Conservation (phyloP, 1,140 invertebrate genomes). For the Sycophila sp. region DNA sequence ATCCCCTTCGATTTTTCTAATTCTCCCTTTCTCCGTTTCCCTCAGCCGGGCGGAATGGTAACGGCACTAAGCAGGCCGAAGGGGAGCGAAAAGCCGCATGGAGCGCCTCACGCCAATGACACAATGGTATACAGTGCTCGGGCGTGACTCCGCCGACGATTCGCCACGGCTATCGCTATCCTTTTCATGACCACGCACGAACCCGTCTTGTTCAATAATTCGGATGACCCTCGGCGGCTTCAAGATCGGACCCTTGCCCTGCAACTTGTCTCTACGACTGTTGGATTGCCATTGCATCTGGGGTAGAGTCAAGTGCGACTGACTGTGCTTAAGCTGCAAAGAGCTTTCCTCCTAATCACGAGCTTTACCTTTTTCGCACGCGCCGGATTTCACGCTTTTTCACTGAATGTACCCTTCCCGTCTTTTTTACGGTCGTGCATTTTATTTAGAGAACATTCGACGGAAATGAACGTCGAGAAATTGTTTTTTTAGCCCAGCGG, state of each 20-base stretch:
- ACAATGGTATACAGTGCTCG: conserved; percentile 61
- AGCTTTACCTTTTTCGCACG: conserved; percentile 4
- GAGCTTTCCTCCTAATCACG: conserved; percentile 1
- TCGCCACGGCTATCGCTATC: conserved; percentile 51
- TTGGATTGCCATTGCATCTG: not conserved
- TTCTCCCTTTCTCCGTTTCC: conserved; percentile 21
- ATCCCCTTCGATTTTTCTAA: conserved; percentile 29
- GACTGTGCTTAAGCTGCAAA: conserved; percentile 7
- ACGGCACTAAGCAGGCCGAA: not conserved
- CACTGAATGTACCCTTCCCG: no score
- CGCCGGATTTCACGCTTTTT: not conserved
- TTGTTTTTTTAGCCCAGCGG: no score
- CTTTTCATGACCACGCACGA: conserved; percentile 7
- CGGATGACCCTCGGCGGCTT: conserved; percentile 15
- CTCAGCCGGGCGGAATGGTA: not conserved
- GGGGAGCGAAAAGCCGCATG: not conserved
- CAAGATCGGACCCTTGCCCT: conserved; percentile 12
- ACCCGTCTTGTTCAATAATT: not conserved
- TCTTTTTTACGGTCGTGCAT: no score
- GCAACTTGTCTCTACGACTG: not conserved
- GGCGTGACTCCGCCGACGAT: conserved; percentile 59
- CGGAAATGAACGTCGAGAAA: no score
- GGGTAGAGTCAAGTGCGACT: conserved; percentile 15
- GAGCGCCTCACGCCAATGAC: conserved; percentile 42
- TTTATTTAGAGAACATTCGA: no score